Percentiles rank a stretch among this genome's conserved stretches.
These are phyloP conservation scores for Mantis religiosa DNA, from an alignment of 2,888 invertebrate genomes.

Conservation along the genomic window DNA sequence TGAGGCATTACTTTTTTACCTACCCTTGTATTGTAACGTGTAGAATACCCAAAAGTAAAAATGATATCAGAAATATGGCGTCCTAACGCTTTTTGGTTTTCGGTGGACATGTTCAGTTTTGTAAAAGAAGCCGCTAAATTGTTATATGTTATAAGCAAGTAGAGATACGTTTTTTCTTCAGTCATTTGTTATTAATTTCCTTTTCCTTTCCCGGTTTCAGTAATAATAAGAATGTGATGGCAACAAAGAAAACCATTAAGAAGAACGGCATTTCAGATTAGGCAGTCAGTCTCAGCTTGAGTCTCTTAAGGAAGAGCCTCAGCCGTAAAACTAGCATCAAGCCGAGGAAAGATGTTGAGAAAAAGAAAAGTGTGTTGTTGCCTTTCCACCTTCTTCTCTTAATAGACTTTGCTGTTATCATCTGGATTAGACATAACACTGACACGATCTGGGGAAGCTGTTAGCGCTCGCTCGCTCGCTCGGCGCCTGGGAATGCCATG, in stretches of 20 bases:
- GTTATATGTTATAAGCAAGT: too few species aligned
- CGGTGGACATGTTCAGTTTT: too few species aligned
- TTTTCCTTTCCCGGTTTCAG: background rate
- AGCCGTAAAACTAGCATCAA: background rate
- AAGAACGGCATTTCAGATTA: background rate
- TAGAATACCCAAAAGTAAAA: too few species aligned
- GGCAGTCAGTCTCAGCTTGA: background rate
- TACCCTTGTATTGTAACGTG: too few species aligned
- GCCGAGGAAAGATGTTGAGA: background rate
- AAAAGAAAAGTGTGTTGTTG: background rate
- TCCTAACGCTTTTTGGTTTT: too few species aligned
- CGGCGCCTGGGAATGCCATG: slow-evolving; percentile 17
- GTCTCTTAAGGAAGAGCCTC: background rate
- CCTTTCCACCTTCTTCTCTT: background rate
- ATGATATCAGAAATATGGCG: too few species aligned
- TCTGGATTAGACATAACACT: slow-evolving; percentile 26
- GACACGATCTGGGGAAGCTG: slow-evolving; percentile 12
- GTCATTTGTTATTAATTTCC: background rate
- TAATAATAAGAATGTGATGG: background rate
- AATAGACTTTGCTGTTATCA: slow-evolving; percentile 12
- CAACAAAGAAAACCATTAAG: background rate
- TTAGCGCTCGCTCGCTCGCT: background rate
- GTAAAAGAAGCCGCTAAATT: too few species aligned
- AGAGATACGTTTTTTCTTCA: too few species aligned
- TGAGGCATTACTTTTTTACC: too few species aligned